Evolutionary conservation across 2,113 vertebrate species (phyloP).

Genomic region (Spea multiplicata): DNA sequence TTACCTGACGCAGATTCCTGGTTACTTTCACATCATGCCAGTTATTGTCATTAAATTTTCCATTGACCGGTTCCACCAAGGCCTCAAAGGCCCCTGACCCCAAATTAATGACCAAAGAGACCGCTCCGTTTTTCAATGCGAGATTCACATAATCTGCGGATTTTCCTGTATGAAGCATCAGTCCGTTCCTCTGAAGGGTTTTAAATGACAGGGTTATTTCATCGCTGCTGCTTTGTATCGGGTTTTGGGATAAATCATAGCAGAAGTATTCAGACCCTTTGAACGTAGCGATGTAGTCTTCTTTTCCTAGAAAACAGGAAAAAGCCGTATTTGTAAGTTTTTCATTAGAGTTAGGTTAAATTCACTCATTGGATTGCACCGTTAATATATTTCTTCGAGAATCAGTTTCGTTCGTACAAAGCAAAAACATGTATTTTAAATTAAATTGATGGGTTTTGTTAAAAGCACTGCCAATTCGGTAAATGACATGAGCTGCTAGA

Average conservation of each 20-base stretch:
- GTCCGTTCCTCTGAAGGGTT: conserved; percentile 97
- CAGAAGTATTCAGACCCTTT: conserved; percentile 99
- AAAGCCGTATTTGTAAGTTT: conserved; percentile 17
- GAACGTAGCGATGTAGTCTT: conserved; percentile 96
- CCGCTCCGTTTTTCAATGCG: conserved; percentile 97
- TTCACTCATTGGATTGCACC: background rate
- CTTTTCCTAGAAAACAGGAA: conserved; percentile 80
- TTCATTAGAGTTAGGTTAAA: background rate
- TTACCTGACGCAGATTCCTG: conserved; percentile 99
- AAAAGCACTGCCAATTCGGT: conserved; percentile 7
- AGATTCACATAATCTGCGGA: conserved; percentile 99
- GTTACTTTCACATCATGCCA: conserved; percentile 99
- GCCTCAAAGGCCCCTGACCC: conserved; percentile 99
- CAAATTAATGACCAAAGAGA: conserved; percentile 99
- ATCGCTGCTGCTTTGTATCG: conserved; percentile 98
- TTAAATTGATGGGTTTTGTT: conserved; percentile 6
- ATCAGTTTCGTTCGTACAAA: background rate
- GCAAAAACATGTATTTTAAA: conserved; percentile 10
- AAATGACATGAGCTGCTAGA: conserved; percentile 5
- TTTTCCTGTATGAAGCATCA: conserved; percentile 99
- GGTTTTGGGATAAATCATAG: conserved; percentile 97
- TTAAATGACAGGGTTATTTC: conserved; percentile 98
- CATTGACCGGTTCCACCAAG: conserved; percentile 98
- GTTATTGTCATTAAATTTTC: conserved; percentile 99
- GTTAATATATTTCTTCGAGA: background rate